Evolutionary conservation across 2,113 vertebrate genomes (phyloP), one percentile per base, ranked within the genome.

Genomic region (Pimephales promelas): DNA sequence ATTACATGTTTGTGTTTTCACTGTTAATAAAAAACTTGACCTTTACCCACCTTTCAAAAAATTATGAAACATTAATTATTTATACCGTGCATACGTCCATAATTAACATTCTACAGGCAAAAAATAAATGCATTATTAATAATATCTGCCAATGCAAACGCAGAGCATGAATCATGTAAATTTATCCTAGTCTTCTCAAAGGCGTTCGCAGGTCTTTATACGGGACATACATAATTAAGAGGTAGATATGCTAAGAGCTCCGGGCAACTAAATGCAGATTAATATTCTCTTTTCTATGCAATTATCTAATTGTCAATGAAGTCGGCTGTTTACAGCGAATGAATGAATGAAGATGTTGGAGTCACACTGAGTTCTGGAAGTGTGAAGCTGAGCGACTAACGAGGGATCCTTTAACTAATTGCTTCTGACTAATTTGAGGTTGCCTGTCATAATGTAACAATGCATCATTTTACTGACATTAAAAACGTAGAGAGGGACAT

Each of bases 381-480:
- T 66, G 75, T 73, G 61, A 66, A 78, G 79, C 87, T 88, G 79
- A 70, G 31, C 82, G 66, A 87, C 86, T 90, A 88, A 91, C 85
- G 86, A 85, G 61, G 82, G 56, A 78, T 77, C 81, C 81, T 89
- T 92, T 72, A 81, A 68, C 79, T 91, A 91, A 92, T 92, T 90
- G 86, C 26, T 5, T 88, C 74, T 81, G 54, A 90, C 85, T 87
- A 84, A 89, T 90, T 86, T 90, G 86, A 90, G 85, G 59, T 87
- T 76, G 75, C 83, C 84, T 88, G 87, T 90, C 87, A 89, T 79
- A 88, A 87, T 64, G 49, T 85, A 87, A 88, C 84, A 84, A 88
- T 86, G 61, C 85, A 59, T 85, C 62, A 84, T 85, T 80, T 89
- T 79, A 90, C 84, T 56, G 77, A 86, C 83, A 24, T 26, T 76